Percentiles rank a stretch among this genome's conserved stretches.
These are phyloP conservation scores for Palythoa grandiflora DNA, from an alignment of 92 coral and sea anemone genomes.

Conservation along the genomic window DNA sequence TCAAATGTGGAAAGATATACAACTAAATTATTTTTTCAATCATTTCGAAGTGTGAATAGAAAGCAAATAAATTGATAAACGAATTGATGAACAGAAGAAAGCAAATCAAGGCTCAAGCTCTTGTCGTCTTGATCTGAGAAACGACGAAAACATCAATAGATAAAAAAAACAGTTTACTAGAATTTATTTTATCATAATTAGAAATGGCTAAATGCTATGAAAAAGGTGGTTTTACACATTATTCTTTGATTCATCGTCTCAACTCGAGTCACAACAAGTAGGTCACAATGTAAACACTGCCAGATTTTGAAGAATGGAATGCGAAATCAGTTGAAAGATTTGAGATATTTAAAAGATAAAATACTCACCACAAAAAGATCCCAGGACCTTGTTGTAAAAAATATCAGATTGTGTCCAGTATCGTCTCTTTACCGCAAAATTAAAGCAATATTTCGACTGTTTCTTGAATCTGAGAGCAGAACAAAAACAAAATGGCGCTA, in stretches of 20 bases:
- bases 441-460: constrained; percentile 9
- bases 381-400: constrained; percentile 17
- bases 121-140: constrained; percentile 5
- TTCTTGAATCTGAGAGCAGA: constrained; percentile 3
- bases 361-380: constrained; percentile 6
- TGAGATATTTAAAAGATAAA: constrained; percentile 11
- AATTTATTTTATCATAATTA: neutral
- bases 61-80: neutral
- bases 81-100: neutral
- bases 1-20: neutral
- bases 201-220: neutral
- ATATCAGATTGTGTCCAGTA: constrained; percentile 2
- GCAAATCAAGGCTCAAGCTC: constrained; percentile 7
- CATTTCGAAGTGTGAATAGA: neutral
- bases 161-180: neutral
- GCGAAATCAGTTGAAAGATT: constrained; percentile 10
- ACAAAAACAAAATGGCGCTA: constrained; percentile 24
- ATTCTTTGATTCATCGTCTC: neutral
- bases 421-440: constrained; percentile 14
- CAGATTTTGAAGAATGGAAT: constrained; percentile 13
- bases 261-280: constrained; percentile 16
- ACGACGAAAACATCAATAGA: constrained; percentile 1
- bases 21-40: neutral
- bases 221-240: neutral
- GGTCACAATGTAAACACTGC: constrained; percentile 13